Evolutionary conservation across 2,113 vertebrate species (phyloP).

Genomic region (Clinocottus analis): DNA sequence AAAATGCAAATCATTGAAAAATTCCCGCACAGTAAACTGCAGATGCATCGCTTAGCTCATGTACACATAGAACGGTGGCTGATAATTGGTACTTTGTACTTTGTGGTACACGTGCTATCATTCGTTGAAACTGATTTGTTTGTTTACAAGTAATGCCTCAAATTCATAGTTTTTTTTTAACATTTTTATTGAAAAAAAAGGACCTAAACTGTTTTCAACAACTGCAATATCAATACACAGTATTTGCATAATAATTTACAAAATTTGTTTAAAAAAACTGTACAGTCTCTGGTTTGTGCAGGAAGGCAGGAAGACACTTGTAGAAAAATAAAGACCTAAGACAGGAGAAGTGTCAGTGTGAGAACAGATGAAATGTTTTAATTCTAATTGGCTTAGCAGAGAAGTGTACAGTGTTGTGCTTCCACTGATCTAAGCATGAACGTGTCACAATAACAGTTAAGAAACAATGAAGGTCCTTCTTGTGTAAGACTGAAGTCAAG

Average conservation of each 20-base stretch:
- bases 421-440: conserved; percentile 37
- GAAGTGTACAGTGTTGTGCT: conserved; percentile 39
- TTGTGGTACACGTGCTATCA: not conserved
- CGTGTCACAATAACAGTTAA: conserved; percentile 29
- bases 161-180: conserved; percentile 22
- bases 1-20: conserved; percentile 35
- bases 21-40: not conserved
- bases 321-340: conserved; percentile 77
- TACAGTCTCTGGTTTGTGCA: conserved; percentile 93
- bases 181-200: conserved; percentile 81
- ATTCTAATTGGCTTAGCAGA: conserved; percentile 30
- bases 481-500: conserved; percentile 60
- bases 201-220: conserved; percentile 72
- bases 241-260: conserved; percentile 73
- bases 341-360: conserved; percentile 52
- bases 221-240: conserved; percentile 84
- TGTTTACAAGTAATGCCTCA: conserved; percentile 34
- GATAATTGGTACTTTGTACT: not conserved
- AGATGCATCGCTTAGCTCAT: not conserved
- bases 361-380: conserved; percentile 35
- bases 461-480: conserved; percentile 25
- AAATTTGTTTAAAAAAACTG: conserved; percentile 87
- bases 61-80: not conserved
- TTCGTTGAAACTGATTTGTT: not conserved
- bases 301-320: conserved; percentile 89